Evolutionary conservation across 2,888 invertebrate genomes (phyloP).

Genomic region (Mongoloraphidia duomilia): DNA sequence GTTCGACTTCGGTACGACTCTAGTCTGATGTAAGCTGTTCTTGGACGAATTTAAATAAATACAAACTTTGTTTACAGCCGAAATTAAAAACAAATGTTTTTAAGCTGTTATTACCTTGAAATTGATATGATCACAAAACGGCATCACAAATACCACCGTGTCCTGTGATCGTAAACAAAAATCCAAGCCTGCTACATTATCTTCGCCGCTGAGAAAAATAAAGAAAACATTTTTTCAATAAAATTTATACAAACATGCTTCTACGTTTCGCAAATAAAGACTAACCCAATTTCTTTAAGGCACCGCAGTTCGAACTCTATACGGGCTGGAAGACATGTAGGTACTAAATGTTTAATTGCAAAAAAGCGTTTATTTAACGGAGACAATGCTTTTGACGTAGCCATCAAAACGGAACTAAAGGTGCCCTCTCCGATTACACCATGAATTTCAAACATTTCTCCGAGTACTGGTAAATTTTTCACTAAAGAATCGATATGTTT

Average conservation of each 20-base stretch:
- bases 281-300: conserved; percentile 60
- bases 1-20: too few relatives aligned
- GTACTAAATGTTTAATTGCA: conserved; percentile 77
- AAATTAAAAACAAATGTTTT: too few relatives aligned
- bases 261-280: conserved; percentile 6
- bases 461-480: conserved; percentile 42
- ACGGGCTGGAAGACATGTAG: conserved; percentile 70
- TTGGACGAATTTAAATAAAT: too few relatives aligned
- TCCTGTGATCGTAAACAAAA: conserved; percentile 62
- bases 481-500: conserved; percentile 20
- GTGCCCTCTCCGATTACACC: conserved; percentile 70
- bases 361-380: conserved; percentile 38
- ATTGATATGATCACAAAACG: conserved; percentile 56
- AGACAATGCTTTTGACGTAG: conserved; percentile 38
- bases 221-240: neutral
- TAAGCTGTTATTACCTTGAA: too few relatives aligned
- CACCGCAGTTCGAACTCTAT: conserved; percentile 71
- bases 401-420: conserved; percentile 75
- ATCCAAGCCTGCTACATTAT: conserved; percentile 70
- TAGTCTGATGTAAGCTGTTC: too few relatives aligned
- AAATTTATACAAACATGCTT: neutral
- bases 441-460: conserved; percentile 48
- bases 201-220: conserved; percentile 47
- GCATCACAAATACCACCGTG: conserved; percentile 79
- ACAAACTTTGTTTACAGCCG: too few relatives aligned